Evolutionary conservation across 2,888 invertebrate genomes (phyloP).

Genomic region (Polydrusus cervinus): DNA sequence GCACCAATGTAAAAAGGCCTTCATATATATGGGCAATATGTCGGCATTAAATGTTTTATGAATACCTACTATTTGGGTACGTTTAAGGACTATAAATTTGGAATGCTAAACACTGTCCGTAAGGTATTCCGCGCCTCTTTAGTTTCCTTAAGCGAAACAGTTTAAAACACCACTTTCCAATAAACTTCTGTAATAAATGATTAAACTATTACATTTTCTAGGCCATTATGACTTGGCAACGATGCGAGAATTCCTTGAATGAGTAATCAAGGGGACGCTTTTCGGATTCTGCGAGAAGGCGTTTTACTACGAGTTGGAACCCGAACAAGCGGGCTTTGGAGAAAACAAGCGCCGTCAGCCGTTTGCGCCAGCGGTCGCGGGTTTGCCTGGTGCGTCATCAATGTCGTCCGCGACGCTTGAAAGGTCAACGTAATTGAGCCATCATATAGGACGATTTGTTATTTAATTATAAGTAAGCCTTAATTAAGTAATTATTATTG

Average conservation of each 20-base stretch:
- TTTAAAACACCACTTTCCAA: no score
- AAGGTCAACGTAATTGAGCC: constrained; percentile 2
- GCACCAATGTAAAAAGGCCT: no score
- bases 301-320: constrained; percentile 21
- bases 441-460: background rate
- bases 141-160: no score
- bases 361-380: constrained; percentile 19
- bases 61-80: no score
- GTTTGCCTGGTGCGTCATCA: constrained; percentile 16
- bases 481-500: background rate
- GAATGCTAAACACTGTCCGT: no score
- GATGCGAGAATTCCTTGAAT: constrained; percentile 7
- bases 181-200: no score
- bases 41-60: no score
- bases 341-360: background rate
- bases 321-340: constrained; percentile 13
- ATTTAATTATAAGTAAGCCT: background rate
- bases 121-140: no score
- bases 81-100: no score
- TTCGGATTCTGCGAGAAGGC: constrained; percentile 21
- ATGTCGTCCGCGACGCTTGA: background rate
- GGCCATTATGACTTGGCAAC: background rate
- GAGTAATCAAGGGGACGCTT: constrained; percentile 7
- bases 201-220: background rate
- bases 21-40: no score